Evolutionary conservation across 2,797 vertebrate species (phyloP).

Genomic region (Emydoidea blandingii): DNA sequence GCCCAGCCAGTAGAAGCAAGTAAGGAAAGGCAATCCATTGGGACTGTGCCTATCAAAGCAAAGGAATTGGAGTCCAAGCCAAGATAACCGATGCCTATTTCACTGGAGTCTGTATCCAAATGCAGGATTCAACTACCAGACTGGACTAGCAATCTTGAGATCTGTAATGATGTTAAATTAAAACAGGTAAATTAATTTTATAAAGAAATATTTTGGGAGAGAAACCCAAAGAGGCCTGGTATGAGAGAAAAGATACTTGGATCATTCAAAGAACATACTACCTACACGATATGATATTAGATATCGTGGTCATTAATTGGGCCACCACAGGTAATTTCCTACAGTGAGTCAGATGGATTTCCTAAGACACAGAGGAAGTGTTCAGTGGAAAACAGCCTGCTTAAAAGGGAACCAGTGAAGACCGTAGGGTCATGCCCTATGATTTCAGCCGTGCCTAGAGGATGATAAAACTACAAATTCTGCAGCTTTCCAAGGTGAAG

Average conservation of each 20-base stretch:
- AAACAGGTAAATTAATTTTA: not conserved
- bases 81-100: not conserved
- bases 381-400: not conserved
- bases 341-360: not conserved
- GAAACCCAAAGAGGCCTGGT: not conserved
- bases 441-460: not conserved
- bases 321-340: not conserved
- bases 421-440: not conserved
- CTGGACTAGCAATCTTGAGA: not conserved
- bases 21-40: not conserved
- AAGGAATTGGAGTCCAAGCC: fast-evolving
- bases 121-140: fast-evolving
- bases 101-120: not conserved
- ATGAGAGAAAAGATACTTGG: not conserved
- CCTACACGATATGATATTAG: not conserved
- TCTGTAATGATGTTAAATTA: not conserved
- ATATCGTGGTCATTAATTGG: not conserved
- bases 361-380: not conserved
- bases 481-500: not conserved
- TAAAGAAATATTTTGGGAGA: not conserved
- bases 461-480: not conserved
- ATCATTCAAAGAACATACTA: not conserved
- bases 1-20: not conserved
- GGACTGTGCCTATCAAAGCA: not conserved
- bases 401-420: not conserved